Percentiles rank a stretch among this genome's conserved stretches.
Conservation (phyloP, 2,113 vertebrate species). For the Merops nubicus region DNA sequence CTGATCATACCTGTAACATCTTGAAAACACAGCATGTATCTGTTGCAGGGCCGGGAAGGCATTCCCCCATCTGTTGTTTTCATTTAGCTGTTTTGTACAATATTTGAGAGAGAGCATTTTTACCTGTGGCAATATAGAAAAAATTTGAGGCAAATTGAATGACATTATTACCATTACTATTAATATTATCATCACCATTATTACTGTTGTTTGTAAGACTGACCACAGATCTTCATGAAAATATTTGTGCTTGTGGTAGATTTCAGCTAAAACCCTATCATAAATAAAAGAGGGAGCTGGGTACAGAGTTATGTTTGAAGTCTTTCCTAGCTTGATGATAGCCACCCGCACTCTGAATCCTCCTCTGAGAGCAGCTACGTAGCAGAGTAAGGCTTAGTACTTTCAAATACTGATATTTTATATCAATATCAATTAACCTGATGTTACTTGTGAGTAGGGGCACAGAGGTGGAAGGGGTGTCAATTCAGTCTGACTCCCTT, state of each 20-base stretch:
- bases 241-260: background rate
- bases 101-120: background rate
- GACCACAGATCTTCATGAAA: background rate
- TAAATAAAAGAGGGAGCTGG: background rate
- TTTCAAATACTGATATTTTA: background rate
- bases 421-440: too few relatives aligned
- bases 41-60: background rate
- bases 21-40: conserved; percentile 17
- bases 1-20: background rate
- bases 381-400: background rate
- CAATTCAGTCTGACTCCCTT: background rate
- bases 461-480: background rate
- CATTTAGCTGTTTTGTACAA: background rate
- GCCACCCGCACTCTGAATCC: background rate
- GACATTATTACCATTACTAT: too few relatives aligned
- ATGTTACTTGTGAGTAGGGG: background rate
- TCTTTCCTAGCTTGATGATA: background rate
- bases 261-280: background rate
- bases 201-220: background rate
- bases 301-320: background rate
- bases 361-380: background rate
- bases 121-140: background rate
- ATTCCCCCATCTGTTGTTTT: conserved; percentile 23
- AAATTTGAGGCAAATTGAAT: background rate
- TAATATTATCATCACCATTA: too few relatives aligned